These are phyloP conservation scores for Drosophila kohkoa DNA, from an alignment of 1,140 invertebrate genomes.

Conservation along the genomic window DNA sequence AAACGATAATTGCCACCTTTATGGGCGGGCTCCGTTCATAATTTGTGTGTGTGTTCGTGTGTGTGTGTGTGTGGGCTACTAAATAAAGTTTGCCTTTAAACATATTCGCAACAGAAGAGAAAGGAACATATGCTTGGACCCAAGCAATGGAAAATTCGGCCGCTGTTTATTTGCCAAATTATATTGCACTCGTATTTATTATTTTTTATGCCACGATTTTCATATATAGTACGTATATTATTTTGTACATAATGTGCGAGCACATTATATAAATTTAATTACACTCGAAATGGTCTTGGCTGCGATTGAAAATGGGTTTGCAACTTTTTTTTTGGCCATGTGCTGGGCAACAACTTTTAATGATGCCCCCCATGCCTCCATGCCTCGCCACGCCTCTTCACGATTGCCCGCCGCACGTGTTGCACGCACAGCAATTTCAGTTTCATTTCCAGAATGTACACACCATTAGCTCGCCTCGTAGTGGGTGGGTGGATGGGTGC, in stretches of 20 bases:
- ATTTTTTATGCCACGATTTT: constrained; percentile 43
- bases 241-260: constrained; percentile 6
- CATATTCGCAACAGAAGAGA: constrained; percentile 11
- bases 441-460: constrained; percentile 27
- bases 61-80: constrained; percentile 34
- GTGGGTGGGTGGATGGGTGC: constrained; percentile 21
- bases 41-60: constrained; percentile 37
- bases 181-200: constrained; percentile 55
- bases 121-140: constrained; percentile 39
- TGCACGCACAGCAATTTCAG: constrained; percentile 43
- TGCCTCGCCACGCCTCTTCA: background rate
- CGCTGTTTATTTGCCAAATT: constrained; percentile 54
- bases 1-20: constrained; percentile 55
- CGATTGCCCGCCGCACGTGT: constrained; percentile 34
- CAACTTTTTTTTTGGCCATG: constrained; percentile 23
- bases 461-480: constrained; percentile 23
- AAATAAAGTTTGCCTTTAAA: constrained; percentile 26
- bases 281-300: constrained; percentile 22
- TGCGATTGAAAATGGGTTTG: constrained; percentile 35
- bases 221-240: constrained; percentile 29
- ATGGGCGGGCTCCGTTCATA: constrained; percentile 35
- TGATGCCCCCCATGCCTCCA: background rate
- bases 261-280: constrained; percentile 48
- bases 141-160: constrained; percentile 37
- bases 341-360: constrained; percentile 28